Conservation (phyloP, 2,113 vertebrate genomes). For the Aleadryas rufinucha region DNA sequence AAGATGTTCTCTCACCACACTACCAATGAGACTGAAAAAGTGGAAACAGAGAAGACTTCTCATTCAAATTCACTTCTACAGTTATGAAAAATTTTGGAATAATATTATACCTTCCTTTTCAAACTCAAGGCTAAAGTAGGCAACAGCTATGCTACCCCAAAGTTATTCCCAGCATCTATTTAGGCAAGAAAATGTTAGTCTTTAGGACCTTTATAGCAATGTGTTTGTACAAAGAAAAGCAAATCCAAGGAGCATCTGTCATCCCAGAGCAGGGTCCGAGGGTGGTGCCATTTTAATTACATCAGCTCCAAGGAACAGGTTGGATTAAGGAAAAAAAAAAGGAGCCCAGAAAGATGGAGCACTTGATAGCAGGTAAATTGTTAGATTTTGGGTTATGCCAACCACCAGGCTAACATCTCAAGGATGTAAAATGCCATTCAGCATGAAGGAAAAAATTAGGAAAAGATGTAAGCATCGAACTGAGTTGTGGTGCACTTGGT, state of each 20-base stretch:
- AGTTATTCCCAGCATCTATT: not conserved
- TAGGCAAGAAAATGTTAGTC: not conserved
- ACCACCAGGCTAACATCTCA: not conserved
- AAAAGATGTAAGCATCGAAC: not conserved
- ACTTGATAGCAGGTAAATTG: not conserved
- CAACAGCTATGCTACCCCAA: not conserved
- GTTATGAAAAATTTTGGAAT: not conserved
- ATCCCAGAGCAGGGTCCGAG: not conserved
- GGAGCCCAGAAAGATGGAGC: not conserved
- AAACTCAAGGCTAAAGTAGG: not conserved
- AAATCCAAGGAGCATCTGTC: not conserved
- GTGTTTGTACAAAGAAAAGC: not conserved
- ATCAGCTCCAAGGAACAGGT: not conserved
- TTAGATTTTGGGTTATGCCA: not conserved
- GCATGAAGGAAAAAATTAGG: not conserved
- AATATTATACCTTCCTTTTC: not conserved
- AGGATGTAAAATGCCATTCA: not conserved
- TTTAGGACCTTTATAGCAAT: not conserved
- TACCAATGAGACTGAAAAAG: not conserved
- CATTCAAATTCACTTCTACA: not conserved
- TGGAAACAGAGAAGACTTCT: not conserved
- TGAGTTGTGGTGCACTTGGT: not conserved
- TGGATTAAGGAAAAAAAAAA: not conserved
- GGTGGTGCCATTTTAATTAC: not conserved
- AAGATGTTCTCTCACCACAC: not conserved